Evolutionary conservation across 2,888 invertebrate species (phyloP), one percentile per base, ranked within the genome.

Genomic region (Myathropa florea): DNA sequence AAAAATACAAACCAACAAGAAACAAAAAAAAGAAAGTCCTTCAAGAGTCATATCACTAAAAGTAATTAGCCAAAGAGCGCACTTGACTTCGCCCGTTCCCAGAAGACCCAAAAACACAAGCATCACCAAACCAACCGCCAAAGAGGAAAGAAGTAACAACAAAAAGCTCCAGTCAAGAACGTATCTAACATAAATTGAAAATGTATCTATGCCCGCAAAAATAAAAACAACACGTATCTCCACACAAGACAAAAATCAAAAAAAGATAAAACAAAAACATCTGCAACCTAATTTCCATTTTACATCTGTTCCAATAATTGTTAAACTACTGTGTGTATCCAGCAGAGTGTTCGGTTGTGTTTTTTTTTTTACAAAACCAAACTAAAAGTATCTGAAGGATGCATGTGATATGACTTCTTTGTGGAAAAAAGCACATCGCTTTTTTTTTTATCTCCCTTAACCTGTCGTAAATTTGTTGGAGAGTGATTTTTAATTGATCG

Each of bases 31-130:
- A 53, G 72, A 63, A 77, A 77, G 81, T 85, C 84, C 84, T 85
- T 85, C 72, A 85, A 72, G 71, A 81, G 72, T 77, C 81, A 77
- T 77, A 85, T 81, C 81, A 85, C 81, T 81, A 77, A 77, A 85
- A 72, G 63, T 81, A 81, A 85, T 85, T 85, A 81, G 46, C 84
- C 77, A 81, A 28, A 85, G 61, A 85, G 84, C 68, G 36, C 68
- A 85, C 84, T 85, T 81, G 76, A 81, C 76, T 61, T 59, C 39
- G 70, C n/a, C 67, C 30, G 53, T 71, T 61, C 59, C 61, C 61
- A 53, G 46, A 63, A 14, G 46, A 46, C 46, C 46, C 9, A 71
- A 55, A 53, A 21, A 61, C 30, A 68, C 39, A 30, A 55, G 18
- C 21, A n/a, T 26, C 46, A 70, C 6, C 60, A 7, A 23, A 46